phyloP scores from a whole-genome alignment of 1,140 invertebrate species.

The Acromyrmex echinatior region DNA sequence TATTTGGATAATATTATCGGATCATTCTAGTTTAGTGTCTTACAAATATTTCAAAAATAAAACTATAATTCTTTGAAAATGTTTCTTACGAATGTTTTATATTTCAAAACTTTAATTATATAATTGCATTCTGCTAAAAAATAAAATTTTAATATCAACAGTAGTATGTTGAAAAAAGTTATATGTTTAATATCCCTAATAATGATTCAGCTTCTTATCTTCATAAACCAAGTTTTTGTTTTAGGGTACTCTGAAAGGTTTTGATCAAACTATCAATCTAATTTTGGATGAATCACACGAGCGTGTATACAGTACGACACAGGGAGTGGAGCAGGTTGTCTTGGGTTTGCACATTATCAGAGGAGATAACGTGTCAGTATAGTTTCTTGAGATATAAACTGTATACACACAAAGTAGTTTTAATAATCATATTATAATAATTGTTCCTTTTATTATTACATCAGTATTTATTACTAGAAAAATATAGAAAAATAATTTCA shows the following conservation, averaged over 20 bases:
- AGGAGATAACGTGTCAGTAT: slow-evolving; percentile 97
- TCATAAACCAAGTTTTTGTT: slow-evolving; percentile 70
- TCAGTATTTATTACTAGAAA: neutral
- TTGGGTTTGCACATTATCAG: slow-evolving; percentile 98
- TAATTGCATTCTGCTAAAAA: neutral
- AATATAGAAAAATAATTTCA: slow-evolving; percentile 46
- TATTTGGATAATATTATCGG: neutral
- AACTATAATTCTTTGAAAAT: neutral
- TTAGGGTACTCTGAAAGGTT: slow-evolving; percentile 95
- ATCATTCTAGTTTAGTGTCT: neutral
- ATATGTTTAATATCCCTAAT: neutral
- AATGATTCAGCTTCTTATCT: neutral
- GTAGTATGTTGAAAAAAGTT: no score
- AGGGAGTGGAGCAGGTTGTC: slow-evolving; percentile 98
- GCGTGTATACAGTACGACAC: slow-evolving; percentile 96
- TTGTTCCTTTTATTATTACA: slow-evolving; percentile 21
- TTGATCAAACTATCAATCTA: slow-evolving; percentile 99
- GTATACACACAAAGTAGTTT: slow-evolving; percentile 27
- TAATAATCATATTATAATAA: slow-evolving; percentile 13
- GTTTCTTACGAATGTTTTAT: neutral
- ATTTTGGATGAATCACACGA: slow-evolving; percentile 99
- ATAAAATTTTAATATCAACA: neutral
- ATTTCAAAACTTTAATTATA: neutral
- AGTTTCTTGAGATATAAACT: slow-evolving; percentile 23
- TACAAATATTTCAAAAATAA: neutral